phyloP scores from a whole-genome alignment of 2,888 invertebrate species.

The Aromia moschata region DNA sequence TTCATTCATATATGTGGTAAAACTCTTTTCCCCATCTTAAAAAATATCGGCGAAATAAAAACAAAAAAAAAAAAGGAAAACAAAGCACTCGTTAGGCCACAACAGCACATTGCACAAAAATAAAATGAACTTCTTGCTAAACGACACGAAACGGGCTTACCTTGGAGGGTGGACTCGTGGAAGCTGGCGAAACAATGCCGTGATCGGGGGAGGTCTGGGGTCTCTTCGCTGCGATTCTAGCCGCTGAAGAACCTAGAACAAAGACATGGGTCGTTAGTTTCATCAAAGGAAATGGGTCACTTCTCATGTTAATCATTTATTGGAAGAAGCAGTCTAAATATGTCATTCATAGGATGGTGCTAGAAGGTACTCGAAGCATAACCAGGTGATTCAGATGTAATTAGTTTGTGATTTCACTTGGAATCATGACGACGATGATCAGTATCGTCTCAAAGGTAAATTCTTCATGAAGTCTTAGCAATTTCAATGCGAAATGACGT shows the following conservation, averaged over 20 bases:
- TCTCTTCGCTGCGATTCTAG: slow-evolving; percentile 64
- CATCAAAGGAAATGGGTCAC: no score
- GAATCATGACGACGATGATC: no score
- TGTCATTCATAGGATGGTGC: no score
- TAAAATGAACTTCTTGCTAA: slow-evolving; percentile 37
- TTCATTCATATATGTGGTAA: background rate
- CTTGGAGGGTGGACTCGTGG: slow-evolving; percentile 64
- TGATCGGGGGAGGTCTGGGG: slow-evolving; percentile 62
- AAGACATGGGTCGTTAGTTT: no score
- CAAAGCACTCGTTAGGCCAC: slow-evolving; percentile 30
- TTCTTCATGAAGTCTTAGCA: no score
- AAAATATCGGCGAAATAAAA: slow-evolving; percentile 6
- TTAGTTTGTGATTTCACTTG: no score
- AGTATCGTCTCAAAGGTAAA: no score
- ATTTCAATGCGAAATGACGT: no score
- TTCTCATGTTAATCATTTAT: no score
- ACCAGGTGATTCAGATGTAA: no score
- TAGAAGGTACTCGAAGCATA: no score
- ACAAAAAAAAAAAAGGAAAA: slow-evolving; percentile 22
- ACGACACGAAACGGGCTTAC: slow-evolving; percentile 54
- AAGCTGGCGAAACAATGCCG: slow-evolving; percentile 62
- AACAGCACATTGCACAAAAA: slow-evolving; percentile 59
- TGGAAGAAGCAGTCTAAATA: no score
- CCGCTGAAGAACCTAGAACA: slow-evolving; percentile 64
- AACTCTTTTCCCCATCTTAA: background rate